These are phyloP conservation scores for Mycteria americana DNA, from an alignment of 2,797 vertebrate species.

Conservation along the genomic window DNA sequence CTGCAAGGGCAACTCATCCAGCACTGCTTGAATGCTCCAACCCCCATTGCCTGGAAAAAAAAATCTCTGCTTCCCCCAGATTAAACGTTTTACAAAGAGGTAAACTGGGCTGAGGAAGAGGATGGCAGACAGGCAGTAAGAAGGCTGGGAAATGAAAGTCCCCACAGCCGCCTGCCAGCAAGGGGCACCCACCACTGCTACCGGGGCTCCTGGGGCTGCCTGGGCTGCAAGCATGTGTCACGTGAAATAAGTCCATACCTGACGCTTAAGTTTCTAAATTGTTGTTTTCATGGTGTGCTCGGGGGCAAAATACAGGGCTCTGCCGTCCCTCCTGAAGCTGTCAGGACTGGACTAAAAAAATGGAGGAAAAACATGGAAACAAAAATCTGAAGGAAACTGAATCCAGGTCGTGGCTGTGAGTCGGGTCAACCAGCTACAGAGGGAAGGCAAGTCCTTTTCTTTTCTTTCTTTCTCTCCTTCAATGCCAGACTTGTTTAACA, in stretches of 20 bases:
- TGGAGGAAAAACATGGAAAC: not conserved
- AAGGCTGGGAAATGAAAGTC: not conserved
- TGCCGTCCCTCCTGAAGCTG: not conserved
- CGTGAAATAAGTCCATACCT: not conserved
- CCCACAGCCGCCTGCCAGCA: not conserved
- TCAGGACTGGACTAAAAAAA: not conserved
- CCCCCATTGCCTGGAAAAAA: not conserved
- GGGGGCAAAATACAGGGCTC: not conserved
- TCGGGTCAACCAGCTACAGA: not conserved
- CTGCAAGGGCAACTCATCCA: not conserved
- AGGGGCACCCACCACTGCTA: not conserved
- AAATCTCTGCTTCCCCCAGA: not conserved
- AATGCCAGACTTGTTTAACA: not conserved
- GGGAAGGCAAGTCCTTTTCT: not conserved
- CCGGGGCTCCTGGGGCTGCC: rapidly evolving
- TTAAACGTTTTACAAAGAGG: not conserved
- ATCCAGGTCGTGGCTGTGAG: not conserved
- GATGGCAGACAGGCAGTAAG: not conserved
- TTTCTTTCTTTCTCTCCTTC: not conserved
- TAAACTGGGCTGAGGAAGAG: not conserved
- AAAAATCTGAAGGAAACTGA: not conserved
- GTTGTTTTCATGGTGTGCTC: rapidly evolving
- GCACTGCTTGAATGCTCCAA: not conserved
- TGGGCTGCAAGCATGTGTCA: not conserved
- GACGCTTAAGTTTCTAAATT: not conserved